phyloP scores from a whole-genome alignment of 2,113 vertebrate genomes.

The Puntigrus tetrazona region DNA sequence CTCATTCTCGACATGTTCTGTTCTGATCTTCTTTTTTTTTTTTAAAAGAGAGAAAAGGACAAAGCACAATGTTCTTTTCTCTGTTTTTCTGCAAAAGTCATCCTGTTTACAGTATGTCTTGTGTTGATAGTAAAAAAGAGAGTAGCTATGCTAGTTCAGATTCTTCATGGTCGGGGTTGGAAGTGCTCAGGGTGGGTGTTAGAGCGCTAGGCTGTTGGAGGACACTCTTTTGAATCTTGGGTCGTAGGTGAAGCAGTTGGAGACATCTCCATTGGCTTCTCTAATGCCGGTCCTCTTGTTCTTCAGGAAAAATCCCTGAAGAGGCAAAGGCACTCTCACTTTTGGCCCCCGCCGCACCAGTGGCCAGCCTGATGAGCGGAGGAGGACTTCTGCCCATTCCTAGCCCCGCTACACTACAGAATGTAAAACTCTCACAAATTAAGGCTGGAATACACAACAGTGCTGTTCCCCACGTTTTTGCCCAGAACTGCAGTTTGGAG shows the following conservation, averaged over 20 bases:
- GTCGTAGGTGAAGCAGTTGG: slow-evolving; percentile 70
- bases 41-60: slow-evolving; percentile 61
- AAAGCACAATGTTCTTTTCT: slow-evolving; percentile 53
- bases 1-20: slow-evolving; percentile 94
- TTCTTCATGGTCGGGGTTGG: slow-evolving; percentile 56
- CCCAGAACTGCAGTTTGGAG: background rate
- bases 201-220: slow-evolving; percentile 63
- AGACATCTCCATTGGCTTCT: slow-evolving; percentile 62
- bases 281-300: slow-evolving; percentile 79
- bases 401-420: slow-evolving; percentile 78
- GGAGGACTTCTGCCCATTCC: slow-evolving; percentile 94
- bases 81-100: slow-evolving; percentile 53
- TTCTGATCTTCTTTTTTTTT: slow-evolving; percentile 64
- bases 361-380: slow-evolving; percentile 88
- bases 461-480: background rate
- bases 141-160: slow-evolving; percentile 37
- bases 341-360: slow-evolving; percentile 86
- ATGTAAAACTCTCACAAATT: slow-evolving; percentile 62
- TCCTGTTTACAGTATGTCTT: slow-evolving; percentile 53
- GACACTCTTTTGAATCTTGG: slow-evolving; percentile 69
- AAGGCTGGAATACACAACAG: slow-evolving; percentile 14
- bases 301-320: slow-evolving; percentile 97
- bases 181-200: slow-evolving; percentile 60
- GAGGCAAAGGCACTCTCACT: slow-evolving; percentile 96
- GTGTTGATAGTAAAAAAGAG: slow-evolving; percentile 52